Evolutionary conservation across 2,888 invertebrate genomes (phyloP).

Genomic region (Zaprionus lineosus): DNA sequence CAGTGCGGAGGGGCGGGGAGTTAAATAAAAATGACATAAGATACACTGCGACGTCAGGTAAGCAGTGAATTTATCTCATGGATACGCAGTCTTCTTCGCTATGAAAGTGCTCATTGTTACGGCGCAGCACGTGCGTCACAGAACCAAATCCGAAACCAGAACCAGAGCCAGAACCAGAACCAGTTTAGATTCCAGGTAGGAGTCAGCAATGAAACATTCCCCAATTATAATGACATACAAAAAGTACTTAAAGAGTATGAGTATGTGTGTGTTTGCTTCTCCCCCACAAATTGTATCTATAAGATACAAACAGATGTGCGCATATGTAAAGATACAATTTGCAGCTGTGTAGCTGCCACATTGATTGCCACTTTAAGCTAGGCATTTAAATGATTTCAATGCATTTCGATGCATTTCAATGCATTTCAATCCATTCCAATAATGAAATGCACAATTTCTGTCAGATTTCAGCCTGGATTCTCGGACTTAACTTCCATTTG

Average conservation of each 20-base stretch:
- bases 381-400: constrained; percentile 26
- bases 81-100: constrained; percentile 32
- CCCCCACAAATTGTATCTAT: constrained; percentile 3
- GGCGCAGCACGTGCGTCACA: constrained; percentile 65
- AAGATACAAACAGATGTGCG: constrained; percentile 4
- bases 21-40: constrained; percentile 63
- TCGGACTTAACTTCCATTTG: constrained; percentile 23
- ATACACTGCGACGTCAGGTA: constrained; percentile 64
- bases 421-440: constrained; percentile 17
- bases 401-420: too few species aligned
- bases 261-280: background rate
- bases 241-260: constrained; percentile 5
- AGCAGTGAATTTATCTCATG: constrained; percentile 56
- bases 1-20: constrained; percentile 56
- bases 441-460: constrained; percentile 26
- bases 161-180: constrained; percentile 13
- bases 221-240: constrained; percentile 24
- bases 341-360: background rate
- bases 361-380: constrained; percentile 10
- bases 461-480: constrained; percentile 7
- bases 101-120: constrained; percentile 67
- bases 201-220: too few species aligned
- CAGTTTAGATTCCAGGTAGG: too few species aligned
- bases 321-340: too few species aligned
- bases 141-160: constrained; percentile 52